Base-by-base conservation (phyloP, 1,140 invertebrate genomes). In the Neodiprion virginianus region DNA sequence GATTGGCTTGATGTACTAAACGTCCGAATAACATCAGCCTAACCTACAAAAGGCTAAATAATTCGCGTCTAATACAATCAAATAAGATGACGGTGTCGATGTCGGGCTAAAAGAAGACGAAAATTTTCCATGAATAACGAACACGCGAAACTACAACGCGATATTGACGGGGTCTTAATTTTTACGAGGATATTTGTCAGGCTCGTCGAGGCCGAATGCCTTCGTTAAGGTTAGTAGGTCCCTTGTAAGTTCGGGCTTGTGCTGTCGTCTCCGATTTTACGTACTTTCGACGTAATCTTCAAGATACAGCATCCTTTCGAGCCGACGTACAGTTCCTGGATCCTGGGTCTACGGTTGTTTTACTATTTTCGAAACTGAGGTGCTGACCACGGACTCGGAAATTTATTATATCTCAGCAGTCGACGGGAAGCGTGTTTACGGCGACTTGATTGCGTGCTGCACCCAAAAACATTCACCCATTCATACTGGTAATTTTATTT, bases 261-360 rank as follows among this genome's bases (percentile, higher is more conserved):
- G 73, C 66, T 77, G 73, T 75, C 69, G 74, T 73, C 75, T 48
- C 74, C 48, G 67, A 78, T 79, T 81, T 75, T 83, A 94, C 95
- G 93, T 93, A 97, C 96, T 97, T 93, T 98, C 97, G 73, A 98
- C 90, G 89, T 98, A 98, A 93, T 98, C 97, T 89, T 98, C 97
- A 77, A 98, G 91, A 88, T 98, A 98, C 88, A 98, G 90, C 96
- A 98, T 97, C 84, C 85, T 93, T 78, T 75, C 68, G 72, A 74
- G 72, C 71, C 75, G 74, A 67, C 72, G 65, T 48, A 76, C 76
- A 75, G 72, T 74, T 71, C 67, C 67, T 74, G 68, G 70, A 77
- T 40, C 72, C 21, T 68, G 73, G 61, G 79, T 82, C 76, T 80
- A 73, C 65, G 70, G 79, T 74, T 76, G 82, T 82, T 40, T 78